Percentiles rank a stretch among this genome's conserved stretches.
phyloP scores from a whole-genome alignment of 2,797 vertebrate genomes.

The Cichlasoma orientale region DNA sequence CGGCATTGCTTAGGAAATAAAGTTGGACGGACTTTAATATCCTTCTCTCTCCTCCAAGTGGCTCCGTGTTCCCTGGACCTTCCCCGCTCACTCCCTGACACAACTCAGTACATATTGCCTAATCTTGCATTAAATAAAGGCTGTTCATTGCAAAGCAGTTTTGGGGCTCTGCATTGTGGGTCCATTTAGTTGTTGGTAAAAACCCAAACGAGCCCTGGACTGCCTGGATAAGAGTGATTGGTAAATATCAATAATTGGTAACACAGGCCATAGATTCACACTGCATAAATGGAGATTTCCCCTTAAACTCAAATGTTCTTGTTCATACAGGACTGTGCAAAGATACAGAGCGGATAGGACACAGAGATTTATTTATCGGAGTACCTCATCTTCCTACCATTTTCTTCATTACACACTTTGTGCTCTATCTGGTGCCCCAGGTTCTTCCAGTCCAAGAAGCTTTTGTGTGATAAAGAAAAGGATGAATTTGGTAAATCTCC shows the following conservation, averaged over 20 bases:
- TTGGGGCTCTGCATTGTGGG: no score
- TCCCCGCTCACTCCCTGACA: no score
- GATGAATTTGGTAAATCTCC: slow-evolving; percentile 70
- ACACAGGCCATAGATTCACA: slow-evolving; percentile 24
- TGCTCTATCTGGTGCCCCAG: slow-evolving; percentile 64
- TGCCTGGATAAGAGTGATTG: no score
- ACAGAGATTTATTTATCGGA: slow-evolving; percentile 57
- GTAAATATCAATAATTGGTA: slow-evolving; percentile 20
- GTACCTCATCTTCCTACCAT: slow-evolving; percentile 63
- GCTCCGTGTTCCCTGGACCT: no score
- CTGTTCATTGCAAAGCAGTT: no score
- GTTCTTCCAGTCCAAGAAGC: slow-evolving; percentile 64
- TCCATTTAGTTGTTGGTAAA: not conserved
- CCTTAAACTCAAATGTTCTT: slow-evolving; percentile 40
- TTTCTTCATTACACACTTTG: slow-evolving; percentile 70
- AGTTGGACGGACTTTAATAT: no score
- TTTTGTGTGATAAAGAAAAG: slow-evolving; percentile 76
- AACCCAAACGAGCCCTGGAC: not conserved
- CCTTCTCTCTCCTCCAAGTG: no score
- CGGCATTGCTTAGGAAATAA: no score
- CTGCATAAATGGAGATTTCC: slow-evolving; percentile 16
- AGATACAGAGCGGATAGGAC: not conserved
- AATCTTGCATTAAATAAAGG: no score
- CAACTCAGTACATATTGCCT: no score
- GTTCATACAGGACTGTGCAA: slow-evolving; percentile 10